A percentile compares a stretch with the other conserved stretches of the same genome.
These are phyloP conservation scores for Kryptopterus vitreolus DNA, from an alignment of 2,797 vertebrate species.

Conservation along the genomic window DNA sequence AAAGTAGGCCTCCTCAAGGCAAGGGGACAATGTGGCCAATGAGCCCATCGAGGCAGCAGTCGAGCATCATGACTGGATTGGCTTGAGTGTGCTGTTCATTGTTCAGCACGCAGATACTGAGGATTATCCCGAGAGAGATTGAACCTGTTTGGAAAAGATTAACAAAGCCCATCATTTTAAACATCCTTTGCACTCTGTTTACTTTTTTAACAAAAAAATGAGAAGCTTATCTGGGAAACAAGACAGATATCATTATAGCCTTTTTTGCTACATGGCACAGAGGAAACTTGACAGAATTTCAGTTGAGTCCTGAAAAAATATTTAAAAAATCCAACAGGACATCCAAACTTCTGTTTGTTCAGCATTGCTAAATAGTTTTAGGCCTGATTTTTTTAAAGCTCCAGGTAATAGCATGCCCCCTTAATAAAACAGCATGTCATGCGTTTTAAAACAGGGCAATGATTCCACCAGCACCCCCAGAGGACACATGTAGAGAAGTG, in stretches of 20 bases:
- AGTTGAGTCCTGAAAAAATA: too few relatives aligned
- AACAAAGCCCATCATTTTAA: constrained; percentile 4
- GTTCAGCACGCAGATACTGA: background rate
- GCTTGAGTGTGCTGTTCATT: background rate
- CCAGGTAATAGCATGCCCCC: background rate
- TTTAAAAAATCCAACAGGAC: too few relatives aligned
- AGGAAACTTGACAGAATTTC: too few relatives aligned
- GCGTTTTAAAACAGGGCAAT: background rate
- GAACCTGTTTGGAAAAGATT: background rate
- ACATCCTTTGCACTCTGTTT: background rate
- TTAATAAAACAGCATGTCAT: background rate
- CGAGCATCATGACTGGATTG: constrained; percentile 12
- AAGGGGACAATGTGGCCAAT: constrained; percentile 53
- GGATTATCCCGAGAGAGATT: background rate
- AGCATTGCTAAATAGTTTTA: background rate
- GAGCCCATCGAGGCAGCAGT: constrained; percentile 50
- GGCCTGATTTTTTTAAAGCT: background rate
- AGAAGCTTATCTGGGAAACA: background rate
- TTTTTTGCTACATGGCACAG: background rate
- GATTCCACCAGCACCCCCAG: background rate
- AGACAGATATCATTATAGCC: background rate
- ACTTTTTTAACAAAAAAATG: constrained; percentile 1
- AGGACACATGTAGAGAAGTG: background rate
- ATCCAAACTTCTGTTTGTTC: too few relatives aligned
- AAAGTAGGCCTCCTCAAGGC: constrained; percentile 59